Evolutionary conservation across 1,140 invertebrate species (phyloP), one percentile per base, ranked within the genome.

Genomic region (Scaptomyza hsui): DNA sequence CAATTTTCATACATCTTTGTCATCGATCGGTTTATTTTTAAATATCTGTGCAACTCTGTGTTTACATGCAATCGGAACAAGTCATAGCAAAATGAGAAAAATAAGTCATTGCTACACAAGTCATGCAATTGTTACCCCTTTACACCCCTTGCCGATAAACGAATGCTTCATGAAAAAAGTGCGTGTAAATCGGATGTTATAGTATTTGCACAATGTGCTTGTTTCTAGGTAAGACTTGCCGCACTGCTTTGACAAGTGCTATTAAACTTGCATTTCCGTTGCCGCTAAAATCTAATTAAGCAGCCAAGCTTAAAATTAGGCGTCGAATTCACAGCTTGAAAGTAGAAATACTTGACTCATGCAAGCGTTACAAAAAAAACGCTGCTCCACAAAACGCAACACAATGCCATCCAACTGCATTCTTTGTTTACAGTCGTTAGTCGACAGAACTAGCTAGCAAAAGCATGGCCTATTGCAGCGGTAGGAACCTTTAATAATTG

Each of bases 401-500:
- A 4, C 15, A 37, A 49, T 55, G 24, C 24, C 26, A 75, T 57
- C 15, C 44, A 62, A 7, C n/a, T 16, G n/a, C 35, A 56, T 48
- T 51, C 51, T 72, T 60, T 49, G 19, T 16, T 12, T 15, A 9
- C 74, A 81, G 81, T 81, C 44, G 49, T 18, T 32, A 56, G 35
- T 48, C 55, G 52, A 53, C 19, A 48, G 39, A 59, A 65, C 35
- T 16, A 69, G 70, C 19, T 44, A 42, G 16, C 52, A 26, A n/a
- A 39, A 44, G 51, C 15, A 77, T 78, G 75, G 68, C 37, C 41
- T 75, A 65, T 57, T 86, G 82, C 71, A 88, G 82, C 13, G 78
- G 82, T 86, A 78, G 45, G 72, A 88, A 47, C 19, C 19, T n/a
- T n/a, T n/a, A n/a, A n/a, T n/a, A n/a, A n/a, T n/a, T n/a, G n/a